Evolutionary conservation across 37 sponge, comb jelly and placozoan genomes (phyloP), one percentile per base, ranked within the genome.

Genomic region (Spongilla lacustris): DNA sequence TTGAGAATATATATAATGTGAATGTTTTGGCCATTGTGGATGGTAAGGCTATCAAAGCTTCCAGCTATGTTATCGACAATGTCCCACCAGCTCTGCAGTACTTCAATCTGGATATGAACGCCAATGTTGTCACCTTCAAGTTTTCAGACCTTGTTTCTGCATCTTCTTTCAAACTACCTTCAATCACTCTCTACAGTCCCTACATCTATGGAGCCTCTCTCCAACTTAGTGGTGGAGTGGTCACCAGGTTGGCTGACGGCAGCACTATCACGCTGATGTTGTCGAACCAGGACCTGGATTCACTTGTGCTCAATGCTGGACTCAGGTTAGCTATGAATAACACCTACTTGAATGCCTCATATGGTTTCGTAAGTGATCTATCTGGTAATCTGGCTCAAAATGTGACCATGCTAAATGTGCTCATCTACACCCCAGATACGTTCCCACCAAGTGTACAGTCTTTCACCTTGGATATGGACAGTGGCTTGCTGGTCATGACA

Each of bases 21-120:
- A 93, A 97, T 79, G 85, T 96, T 6, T 71, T 97, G 26, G 97
- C 95, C 32, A 83, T 97, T 25, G 90, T 93, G 67, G 89, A 94
- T 82, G 93, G 91, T 8, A 97, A 97, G 77, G 95, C 97, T 11
- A 36, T 97, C 24, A 83, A 78, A 49, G 95, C 85, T 32, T 41
- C 72, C n/a, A 50, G 6, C 22, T 85, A 92, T 12, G 83, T 87
- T 11, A 80, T 79, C 50, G 97, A 97, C 83, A 50, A 26, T 0
- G 81, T 88, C 26, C 91, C 91, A 46, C 97, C 95, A 36, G 68
- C 46, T 33, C 84, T 97, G 2, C 73, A 49, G 2, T 26, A 69
- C n/a, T 92, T 91, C 75, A 75, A 70, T 74, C 74, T 97, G 24
- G 97, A 97, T 77, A 72, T 97, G 38, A 82, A 97, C 66, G 48